phyloP scores from a whole-genome alignment of 1,140 invertebrate genomes.

The Bombus affinis region DNA sequence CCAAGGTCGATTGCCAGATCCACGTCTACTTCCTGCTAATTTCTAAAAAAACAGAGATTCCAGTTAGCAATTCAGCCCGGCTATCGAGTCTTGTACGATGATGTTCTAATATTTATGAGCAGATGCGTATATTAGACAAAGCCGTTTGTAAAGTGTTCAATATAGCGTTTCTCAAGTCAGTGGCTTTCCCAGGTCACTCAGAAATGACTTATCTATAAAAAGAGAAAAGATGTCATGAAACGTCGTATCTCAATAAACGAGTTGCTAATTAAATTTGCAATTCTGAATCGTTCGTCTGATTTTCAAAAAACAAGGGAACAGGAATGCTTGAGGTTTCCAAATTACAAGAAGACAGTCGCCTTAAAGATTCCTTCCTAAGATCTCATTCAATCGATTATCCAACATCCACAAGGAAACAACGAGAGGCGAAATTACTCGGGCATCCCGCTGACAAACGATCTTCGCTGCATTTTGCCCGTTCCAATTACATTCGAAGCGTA shows the following conservation, averaged over 20 bases:
- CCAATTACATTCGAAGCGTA: background rate
- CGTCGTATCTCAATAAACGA: too few species aligned
- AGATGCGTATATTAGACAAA: too few species aligned
- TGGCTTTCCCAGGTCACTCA: too few species aligned
- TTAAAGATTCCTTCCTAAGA: background rate
- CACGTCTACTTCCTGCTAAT: slow-evolving; percentile 88
- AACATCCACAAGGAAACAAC: background rate
- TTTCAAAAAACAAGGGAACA: too few species aligned
- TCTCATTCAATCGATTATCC: background rate
- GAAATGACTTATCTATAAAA: too few species aligned
- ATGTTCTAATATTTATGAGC: too few species aligned
- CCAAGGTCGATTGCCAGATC: slow-evolving; percentile 86
- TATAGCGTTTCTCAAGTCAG: too few species aligned
- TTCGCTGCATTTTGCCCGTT: background rate
- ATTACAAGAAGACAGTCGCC: background rate
- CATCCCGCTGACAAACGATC: slow-evolving; percentile 1
- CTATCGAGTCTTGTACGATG: too few species aligned
- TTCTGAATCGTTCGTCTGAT: background rate
- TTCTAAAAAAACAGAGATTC: slow-evolving; percentile 82
- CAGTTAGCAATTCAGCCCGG: background rate
- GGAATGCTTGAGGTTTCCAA: background rate
- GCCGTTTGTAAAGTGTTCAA: too few species aligned
- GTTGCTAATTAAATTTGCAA: background rate
- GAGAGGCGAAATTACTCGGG: background rate
- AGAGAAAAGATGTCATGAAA: too few species aligned